These are phyloP conservation scores for Macaca nemestrina DNA, from an alignment of 2,113 vertebrate species.

Conservation along the genomic window DNA sequence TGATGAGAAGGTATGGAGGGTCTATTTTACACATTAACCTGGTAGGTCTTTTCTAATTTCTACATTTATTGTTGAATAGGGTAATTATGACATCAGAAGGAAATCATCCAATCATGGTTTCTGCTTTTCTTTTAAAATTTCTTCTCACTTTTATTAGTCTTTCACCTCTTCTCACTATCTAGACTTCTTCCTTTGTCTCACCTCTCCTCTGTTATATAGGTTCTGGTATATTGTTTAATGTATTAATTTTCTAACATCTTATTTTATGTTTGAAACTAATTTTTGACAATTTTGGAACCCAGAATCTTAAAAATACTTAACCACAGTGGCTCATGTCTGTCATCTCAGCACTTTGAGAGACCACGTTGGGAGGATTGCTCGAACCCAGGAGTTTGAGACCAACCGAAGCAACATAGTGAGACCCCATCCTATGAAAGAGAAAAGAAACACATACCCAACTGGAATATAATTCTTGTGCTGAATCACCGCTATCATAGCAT, in stretches of 20 bases:
- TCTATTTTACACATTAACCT: slow-evolving; percentile 1
- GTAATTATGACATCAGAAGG: slow-evolving; percentile 75
- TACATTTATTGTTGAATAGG: slow-evolving; percentile 56
- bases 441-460: neutral
- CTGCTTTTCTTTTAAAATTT: slow-evolving; percentile 46
- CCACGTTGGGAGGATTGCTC: no score
- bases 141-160: neutral
- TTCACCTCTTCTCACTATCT: neutral
- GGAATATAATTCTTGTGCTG: neutral
- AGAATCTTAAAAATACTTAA: neutral
- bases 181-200: neutral
- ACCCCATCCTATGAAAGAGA: no score
- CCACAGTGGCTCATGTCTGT: no score
- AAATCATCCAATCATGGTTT: slow-evolving; percentile 64
- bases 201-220: neutral
- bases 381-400: no score
- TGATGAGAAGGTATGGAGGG: neutral
- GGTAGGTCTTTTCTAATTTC: slow-evolving; percentile 5
- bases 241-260: neutral
- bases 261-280: neutral
- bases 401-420: no score
- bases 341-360: no score
- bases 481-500: neutral
- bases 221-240: neutral
- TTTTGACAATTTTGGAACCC: neutral